Evolutionary conservation across 2,888 invertebrate species (phyloP).

Genomic region (Brenthis hecate): DNA sequence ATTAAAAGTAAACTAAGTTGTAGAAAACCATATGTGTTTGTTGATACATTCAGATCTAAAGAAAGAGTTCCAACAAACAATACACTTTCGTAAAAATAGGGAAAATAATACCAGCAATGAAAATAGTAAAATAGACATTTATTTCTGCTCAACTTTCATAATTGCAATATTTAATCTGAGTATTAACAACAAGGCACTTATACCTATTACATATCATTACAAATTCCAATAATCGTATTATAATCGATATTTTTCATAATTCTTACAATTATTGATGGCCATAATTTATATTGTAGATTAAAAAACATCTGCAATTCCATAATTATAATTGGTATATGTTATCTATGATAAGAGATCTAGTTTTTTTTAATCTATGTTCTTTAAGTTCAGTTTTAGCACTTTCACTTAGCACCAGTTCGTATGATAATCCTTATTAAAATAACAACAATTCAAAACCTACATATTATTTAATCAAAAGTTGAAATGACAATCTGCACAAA

Average conservation of each 20-base stretch:
- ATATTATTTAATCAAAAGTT: constrained; percentile 4
- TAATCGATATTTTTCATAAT: background rate
- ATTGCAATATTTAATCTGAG: constrained; percentile 72
- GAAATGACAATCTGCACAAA: background rate
- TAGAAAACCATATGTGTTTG: background rate
- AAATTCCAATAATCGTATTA: background rate
- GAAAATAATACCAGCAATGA: constrained; percentile 75
- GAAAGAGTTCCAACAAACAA: too few species aligned
- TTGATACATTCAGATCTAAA: background rate
- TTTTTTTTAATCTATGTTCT: constrained; percentile 9
- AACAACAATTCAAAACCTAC: constrained; percentile 15
- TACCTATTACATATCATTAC: constrained; percentile 32
- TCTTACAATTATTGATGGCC: background rate
- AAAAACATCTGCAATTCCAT: constrained; percentile 1
- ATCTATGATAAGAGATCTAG: constrained; percentile 14
- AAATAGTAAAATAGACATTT: constrained; percentile 82
- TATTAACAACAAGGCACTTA: constrained; percentile 76
- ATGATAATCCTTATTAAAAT: constrained; percentile 22
- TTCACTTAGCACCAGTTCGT: constrained; percentile 44
- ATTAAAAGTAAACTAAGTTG: too few species aligned
- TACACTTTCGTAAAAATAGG: background rate
- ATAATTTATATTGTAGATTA: constrained; percentile 1
- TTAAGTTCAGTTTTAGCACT: constrained; percentile 25
- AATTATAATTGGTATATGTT: background rate
- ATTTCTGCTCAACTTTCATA: constrained; percentile 75